These are phyloP conservation scores for Tipula confusa DNA, from an alignment of 2,888 invertebrate genomes.

Conservation along the genomic window DNA sequence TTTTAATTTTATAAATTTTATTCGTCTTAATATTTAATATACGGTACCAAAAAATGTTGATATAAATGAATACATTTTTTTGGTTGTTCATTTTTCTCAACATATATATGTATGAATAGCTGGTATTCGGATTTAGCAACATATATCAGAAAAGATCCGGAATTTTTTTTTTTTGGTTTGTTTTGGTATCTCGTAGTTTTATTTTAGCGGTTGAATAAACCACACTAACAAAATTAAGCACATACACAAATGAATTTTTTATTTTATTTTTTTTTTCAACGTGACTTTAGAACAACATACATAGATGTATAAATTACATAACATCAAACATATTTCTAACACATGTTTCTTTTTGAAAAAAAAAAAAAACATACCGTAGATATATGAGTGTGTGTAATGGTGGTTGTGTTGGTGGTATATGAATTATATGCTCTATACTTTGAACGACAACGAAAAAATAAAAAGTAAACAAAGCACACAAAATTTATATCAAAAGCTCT, in stretches of 20 bases:
- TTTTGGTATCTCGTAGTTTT: neutral
- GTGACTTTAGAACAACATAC: neutral
- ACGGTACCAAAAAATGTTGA: neutral
- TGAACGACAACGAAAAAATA: neutral
- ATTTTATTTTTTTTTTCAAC: neutral
- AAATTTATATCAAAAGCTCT: conserved; percentile 7
- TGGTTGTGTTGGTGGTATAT: neutral
- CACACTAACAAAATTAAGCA: neutral
- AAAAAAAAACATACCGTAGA: neutral
- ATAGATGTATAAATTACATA: neutral
- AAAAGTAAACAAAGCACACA: neutral
- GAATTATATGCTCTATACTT: neutral
- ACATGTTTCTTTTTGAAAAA: neutral
- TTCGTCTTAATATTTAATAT: neutral
- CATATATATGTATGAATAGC: no score
- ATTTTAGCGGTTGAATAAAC: conserved; percentile 5
- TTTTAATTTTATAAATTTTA: neutral
- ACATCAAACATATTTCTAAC: conserved; percentile 20
- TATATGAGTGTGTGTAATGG: neutral
- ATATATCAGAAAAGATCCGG: neutral
- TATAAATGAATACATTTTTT: neutral
- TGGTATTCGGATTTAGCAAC: neutral
- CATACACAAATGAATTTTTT: no score
- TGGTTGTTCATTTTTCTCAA: neutral
- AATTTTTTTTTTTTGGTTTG: neutral